Percentiles rank a stretch among this genome's conserved stretches.
Conservation (phyloP, 2,797 vertebrate genomes). For the Odontamblyopus lacepedii region DNA sequence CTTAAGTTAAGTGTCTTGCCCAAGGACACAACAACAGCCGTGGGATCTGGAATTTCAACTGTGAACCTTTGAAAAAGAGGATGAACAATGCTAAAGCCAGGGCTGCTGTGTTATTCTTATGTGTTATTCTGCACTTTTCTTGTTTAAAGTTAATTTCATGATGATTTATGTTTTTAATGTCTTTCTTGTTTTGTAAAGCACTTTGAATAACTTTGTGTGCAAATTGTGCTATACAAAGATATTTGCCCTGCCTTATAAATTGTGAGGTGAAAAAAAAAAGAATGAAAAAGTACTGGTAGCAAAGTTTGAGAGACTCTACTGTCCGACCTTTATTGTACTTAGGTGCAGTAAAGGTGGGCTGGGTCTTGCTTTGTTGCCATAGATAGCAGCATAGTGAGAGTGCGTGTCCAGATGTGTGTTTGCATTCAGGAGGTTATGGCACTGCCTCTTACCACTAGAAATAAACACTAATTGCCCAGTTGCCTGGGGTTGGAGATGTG, state of each 20-base stretch:
- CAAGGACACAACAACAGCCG: background rate
- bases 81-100: background rate
- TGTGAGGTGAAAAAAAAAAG: background rate
- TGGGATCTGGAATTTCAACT: background rate
- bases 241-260: too few species aligned
- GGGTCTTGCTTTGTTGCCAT: slow-evolving; percentile 20
- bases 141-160: too few species aligned
- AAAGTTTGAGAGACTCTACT: slow-evolving; percentile 13
- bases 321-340: background rate
- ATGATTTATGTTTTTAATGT: too few species aligned
- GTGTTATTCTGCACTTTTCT: too few species aligned
- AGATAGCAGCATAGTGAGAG: slow-evolving; percentile 47
- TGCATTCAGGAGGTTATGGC: slow-evolving; percentile 67
- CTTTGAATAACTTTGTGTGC: too few species aligned
- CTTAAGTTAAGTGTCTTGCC: too few species aligned
- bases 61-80: background rate
- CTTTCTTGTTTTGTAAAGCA: too few species aligned
- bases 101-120: background rate
- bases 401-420: slow-evolving; percentile 71
- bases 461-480: slow-evolving; percentile 78
- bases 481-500: slow-evolving; percentile 74
- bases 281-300: background rate
- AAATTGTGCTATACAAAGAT: too few species aligned
- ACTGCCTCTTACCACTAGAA: slow-evolving; percentile 67
- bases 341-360: slow-evolving; percentile 18